Base-by-base conservation (phyloP, 2,888 invertebrate species). In the Halictus quadricinctus region DNA sequence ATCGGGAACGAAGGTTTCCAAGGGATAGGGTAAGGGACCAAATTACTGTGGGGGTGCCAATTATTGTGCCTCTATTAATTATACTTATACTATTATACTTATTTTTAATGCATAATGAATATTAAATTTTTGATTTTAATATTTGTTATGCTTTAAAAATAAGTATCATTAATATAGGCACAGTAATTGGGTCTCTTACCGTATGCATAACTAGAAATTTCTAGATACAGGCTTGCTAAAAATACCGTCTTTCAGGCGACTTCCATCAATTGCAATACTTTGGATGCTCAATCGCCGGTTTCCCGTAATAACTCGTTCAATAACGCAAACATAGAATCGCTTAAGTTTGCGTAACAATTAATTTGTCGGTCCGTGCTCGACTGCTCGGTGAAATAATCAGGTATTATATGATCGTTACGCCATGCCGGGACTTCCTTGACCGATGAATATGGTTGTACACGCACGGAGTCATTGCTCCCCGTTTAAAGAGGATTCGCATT, bases 351-450 rank as follows among this genome's bases (percentile, higher is more conserved):
- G 81, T 79, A 86, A 83, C 83, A 83, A 87, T 87, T 87, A 85
- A 87, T 81, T 83, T 78, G 50, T 36, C 72, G 83, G 60, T 80
- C 69, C 76, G 43, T 80, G 86, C 72, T 76, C 78, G 76, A 83
- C 78, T 74, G 81, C 80, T 80, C 70, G 69, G 69, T 73, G 77
- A 80, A 80, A 89, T 84, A 85, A 88, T 89, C 87, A 72, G 81
- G 76, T 81, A 84, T 89, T 89, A 89, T 87, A 87, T 80, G 87
- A 88, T 85, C 85, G 87, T 85, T 85, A 81, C 89, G 80, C 80
- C 79, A 79, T 69, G 41, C 70, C 70, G 72, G 82, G 82, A 82
- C 83, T 84, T 89, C 85, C 84, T 79, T 72, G 79, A 50, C 58
- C 81, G 81, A 66, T 73, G 82, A 86, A 79, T 46, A 70, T 79